phyloP scores from a whole-genome alignment of 2,113 vertebrate genomes.

The Balaeniceps rex region DNA sequence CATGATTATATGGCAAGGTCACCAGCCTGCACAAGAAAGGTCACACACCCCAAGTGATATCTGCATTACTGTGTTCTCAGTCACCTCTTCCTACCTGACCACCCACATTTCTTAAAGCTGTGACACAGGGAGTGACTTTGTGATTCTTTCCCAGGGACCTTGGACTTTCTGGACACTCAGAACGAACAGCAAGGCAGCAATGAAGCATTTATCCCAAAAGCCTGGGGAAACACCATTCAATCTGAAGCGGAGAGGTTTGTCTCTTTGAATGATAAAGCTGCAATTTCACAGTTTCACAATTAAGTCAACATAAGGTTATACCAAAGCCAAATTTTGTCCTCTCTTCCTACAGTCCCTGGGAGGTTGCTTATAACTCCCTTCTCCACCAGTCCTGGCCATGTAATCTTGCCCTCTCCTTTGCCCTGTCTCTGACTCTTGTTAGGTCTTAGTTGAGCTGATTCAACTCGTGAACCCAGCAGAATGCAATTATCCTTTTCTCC shows the following conservation, averaged over 20 bases:
- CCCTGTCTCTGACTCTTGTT: background rate
- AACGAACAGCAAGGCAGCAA: background rate
- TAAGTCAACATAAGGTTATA: background rate
- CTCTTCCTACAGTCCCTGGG: background rate
- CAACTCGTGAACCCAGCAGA: background rate
- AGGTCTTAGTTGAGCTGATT: accelerated
- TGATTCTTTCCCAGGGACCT: background rate
- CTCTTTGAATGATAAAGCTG: background rate
- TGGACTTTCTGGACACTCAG: background rate
- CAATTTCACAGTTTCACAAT: background rate
- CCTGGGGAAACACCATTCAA: background rate
- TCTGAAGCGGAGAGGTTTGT: background rate
- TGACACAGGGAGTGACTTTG: background rate
- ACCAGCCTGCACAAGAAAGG: background rate
- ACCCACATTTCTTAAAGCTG: background rate
- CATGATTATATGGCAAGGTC: background rate
- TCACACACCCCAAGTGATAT: background rate
- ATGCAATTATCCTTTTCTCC: background rate
- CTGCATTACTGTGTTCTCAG: background rate
- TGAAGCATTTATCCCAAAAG: background rate
- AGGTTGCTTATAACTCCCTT: background rate
- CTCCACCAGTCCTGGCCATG: background rate
- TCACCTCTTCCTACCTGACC: background rate
- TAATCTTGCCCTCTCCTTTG: background rate
- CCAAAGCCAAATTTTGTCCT: background rate